phyloP scores from a whole-genome alignment of 1,140 invertebrate species.

The Telenomus remus region DNA sequence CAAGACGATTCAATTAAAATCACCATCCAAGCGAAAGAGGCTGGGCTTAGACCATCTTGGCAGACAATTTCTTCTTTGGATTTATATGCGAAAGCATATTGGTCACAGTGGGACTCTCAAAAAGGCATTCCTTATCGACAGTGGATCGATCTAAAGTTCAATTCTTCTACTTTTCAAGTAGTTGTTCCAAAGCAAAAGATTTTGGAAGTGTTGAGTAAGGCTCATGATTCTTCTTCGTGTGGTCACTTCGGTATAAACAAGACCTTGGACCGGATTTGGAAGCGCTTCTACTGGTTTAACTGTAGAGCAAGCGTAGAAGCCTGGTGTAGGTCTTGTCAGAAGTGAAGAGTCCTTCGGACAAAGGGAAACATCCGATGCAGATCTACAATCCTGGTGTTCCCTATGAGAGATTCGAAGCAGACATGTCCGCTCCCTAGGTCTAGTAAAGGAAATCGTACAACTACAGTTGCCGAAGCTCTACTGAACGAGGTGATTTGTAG shows the following conservation, averaged over 20 bases:
- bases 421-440: conserved; percentile 47
- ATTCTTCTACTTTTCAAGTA: conserved; percentile 19
- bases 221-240: conserved; percentile 16
- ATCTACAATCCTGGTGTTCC: conserved; percentile 30
- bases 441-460: conserved; percentile 35
- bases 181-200: conserved; percentile 21
- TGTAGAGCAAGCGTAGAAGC: conserved; percentile 47
- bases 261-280: conserved; percentile 26
- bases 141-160: conserved; percentile 5
- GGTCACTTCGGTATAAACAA: conserved; percentile 30
- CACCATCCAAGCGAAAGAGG: conserved; percentile 15
- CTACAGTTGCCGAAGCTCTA: too few species aligned
- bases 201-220: conserved; percentile 5
- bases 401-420: conserved; percentile 46
- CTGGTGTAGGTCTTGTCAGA: conserved; percentile 50
- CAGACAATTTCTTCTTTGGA: conserved; percentile 15
- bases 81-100: conserved; percentile 19
- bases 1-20: conserved; percentile 5
- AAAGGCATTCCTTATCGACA: background rate
- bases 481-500: too few species aligned
- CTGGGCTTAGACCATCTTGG: conserved; percentile 14
- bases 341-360: conserved; percentile 33
- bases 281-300: conserved; percentile 44
- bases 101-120: conserved; percentile 37
- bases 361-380: too few species aligned